Evolutionary conservation across 1,140 invertebrate genomes (phyloP), one percentile per base, ranked within the genome.

Genomic region (Lordiphosa clarofinis): DNA sequence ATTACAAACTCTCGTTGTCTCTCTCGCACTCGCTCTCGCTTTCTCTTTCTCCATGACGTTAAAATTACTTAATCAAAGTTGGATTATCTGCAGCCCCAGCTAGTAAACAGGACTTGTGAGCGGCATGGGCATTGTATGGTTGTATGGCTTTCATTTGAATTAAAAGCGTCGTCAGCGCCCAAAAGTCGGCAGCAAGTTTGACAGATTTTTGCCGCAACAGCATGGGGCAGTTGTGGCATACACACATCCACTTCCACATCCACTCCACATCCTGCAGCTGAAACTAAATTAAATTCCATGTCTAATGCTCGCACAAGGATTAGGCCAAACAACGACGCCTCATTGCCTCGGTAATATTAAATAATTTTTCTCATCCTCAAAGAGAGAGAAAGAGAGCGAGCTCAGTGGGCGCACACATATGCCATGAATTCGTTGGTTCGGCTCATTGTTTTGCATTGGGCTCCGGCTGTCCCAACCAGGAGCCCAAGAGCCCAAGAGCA

Each of bases 11-110:
- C 50, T 58, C 28, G 35, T 46, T 24, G 4, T 24, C 4, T 15
- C 15, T 1, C 15, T 15, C 15, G 15, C 15, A 15, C 15, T 15
- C 15, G 15, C 15, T 15, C 3, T 15, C 15, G 15, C 15, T 15
- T 3, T 5, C 5, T 28, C 24, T 28, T 28, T 28, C 24, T 7
- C 24, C 24, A 28, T 28, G 56, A 61, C 50, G 61, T 56, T 46
- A 50, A 78, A 78, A 84, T 86, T 84, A 73, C 78, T 84, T 84
- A 84, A 84, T 84, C 78, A 84, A 84, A 84, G 78, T 84, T 84
- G 78, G 78, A 84, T 84, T 84, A 84, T 84, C 78, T 78, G 56
- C 55, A 61, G 72, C 59, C 42, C 24, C 67, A 56, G 47, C 11
- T 28, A 75, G 69, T 58, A 70, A 73, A 73, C 59, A 74, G 54